Evolutionary conservation across 1,140 invertebrate genomes (phyloP), one percentile per base, ranked within the genome.

Genomic region (Drosophila nebulosa): DNA sequence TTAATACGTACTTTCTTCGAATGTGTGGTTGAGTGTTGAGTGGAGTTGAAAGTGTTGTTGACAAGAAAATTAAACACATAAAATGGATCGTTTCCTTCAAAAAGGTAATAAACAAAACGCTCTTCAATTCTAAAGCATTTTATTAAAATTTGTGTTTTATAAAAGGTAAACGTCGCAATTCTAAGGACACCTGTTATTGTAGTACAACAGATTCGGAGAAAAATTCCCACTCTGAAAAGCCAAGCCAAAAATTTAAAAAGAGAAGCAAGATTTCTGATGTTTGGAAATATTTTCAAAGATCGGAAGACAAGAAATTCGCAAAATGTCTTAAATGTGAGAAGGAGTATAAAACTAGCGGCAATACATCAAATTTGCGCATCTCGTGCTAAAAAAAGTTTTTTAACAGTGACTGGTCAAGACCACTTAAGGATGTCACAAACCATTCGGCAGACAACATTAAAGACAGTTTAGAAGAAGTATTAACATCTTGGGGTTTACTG

Each of bases 371-470:
- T 35, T 35, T 35, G 32, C 10, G 32, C 30, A 4, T n/a, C 10
- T n/a, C 12, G 35, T 36, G 35, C 35, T n/a, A 36, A 36, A n/a
- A 36, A 12, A 36, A 36, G 35, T 36, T 36, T 36, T n/a, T 4
- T 36, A 36, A 36, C 12, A 36, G 35, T 36, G 12, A 36, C 35
- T 36, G 35, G 12, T 36, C 35, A 36, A 27, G 26, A 27, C 26
- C 26, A 27, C 35, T 36, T 36, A n/a, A n/a, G 32, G 27, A 56
- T 56, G 27, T 18, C 6, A 56, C 53, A 9, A 56, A 56, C 18
- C 27, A 56, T 56, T 56, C 53, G 53, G 27, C 53, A 32, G 3
- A 56, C 21, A 58, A 58, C 32, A 22, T 57, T 39, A 26, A 24
- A 35, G 35, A 36, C 32, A 39, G 21, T 59, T 59, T 27, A 39